These are phyloP conservation scores for Gymnocephalus cernua DNA, from an alignment of 2,113 vertebrate species.

Conservation along the genomic window DNA sequence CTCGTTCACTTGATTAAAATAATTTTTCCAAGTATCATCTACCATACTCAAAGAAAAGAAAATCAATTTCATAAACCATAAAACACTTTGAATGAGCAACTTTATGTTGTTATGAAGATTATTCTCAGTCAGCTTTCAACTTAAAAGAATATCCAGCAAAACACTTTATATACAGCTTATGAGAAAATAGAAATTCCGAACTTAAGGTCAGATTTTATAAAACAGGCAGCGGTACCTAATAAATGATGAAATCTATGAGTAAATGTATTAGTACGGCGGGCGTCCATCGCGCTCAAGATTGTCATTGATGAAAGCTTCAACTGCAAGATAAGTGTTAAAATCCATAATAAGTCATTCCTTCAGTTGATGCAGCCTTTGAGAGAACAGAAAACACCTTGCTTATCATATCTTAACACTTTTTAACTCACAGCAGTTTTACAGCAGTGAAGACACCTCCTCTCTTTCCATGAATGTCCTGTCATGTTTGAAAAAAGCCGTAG, in stretches of 20 bases:
- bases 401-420: not conserved
- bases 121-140: not conserved
- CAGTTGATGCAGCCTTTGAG: not conserved
- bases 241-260: not conserved
- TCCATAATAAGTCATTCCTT: not conserved
- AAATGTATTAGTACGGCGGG: not conserved
- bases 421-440: not conserved
- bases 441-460: not conserved
- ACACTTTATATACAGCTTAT: not conserved
- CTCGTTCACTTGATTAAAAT: not conserved
- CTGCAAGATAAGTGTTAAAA: not conserved
- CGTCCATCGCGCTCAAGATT: not conserved
- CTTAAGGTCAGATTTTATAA: not conserved
- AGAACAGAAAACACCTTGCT: conserved; percentile 16
- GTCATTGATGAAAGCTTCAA: conserved; percentile 11
- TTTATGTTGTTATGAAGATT: not conserved
- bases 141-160: not conserved
- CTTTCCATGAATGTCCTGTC: not conserved
- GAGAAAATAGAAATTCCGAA: not conserved
- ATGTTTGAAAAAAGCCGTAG: not conserved
- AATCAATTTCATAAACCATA: not conserved
- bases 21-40: not conserved
- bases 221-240: not conserved
- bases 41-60: not conserved
- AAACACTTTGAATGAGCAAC: not conserved